phyloP scores from a whole-genome alignment of 2,113 vertebrate species.

The Nicator chloris region DNA sequence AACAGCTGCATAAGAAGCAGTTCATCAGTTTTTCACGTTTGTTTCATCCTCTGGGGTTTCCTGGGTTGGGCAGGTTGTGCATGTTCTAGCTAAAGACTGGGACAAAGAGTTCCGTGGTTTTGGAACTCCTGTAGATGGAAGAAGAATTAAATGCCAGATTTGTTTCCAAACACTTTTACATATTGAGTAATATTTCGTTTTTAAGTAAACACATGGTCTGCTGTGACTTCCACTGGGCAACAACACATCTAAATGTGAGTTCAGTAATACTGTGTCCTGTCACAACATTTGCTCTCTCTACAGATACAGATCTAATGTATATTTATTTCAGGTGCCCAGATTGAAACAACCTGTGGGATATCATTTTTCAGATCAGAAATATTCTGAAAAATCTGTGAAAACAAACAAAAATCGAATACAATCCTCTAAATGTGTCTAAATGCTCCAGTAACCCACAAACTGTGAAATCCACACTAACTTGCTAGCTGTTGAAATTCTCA shows the following conservation, averaged over 20 bases:
- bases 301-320: background rate
- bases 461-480: background rate
- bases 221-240: background rate
- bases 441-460: background rate
- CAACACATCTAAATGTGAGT: fast-evolving
- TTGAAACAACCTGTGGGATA: background rate
- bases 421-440: background rate
- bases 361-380: background rate
- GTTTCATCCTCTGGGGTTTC: background rate
- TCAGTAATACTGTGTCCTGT: background rate
- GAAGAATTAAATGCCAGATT: background rate
- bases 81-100: background rate
- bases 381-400: background rate
- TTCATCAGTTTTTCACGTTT: background rate
- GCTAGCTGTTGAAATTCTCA: background rate
- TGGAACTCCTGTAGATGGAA: background rate
- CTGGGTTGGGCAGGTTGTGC: background rate
- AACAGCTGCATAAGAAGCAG: background rate
- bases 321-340: background rate
- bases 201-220: background rate
- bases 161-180: background rate
- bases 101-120: background rate
- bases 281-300: background rate
- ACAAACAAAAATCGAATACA: background rate
- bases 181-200: background rate